phyloP scores from a whole-genome alignment of 1,140 invertebrate species.

The Orchestia grillus region DNA sequence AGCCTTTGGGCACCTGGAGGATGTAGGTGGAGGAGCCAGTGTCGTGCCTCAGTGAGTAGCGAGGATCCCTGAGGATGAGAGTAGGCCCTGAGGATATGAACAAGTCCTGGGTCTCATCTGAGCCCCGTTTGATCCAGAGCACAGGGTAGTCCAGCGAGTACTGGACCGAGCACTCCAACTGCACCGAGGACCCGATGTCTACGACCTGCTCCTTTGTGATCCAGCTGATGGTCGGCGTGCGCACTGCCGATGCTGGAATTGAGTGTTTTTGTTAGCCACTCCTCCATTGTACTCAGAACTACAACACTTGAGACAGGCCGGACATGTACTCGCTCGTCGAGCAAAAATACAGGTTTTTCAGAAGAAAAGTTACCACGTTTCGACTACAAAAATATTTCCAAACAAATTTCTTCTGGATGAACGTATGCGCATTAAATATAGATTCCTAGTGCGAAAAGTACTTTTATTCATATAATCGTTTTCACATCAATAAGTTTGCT shows the following conservation, averaged over 20 bases:
- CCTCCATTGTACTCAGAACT: background rate
- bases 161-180: conserved; percentile 89
- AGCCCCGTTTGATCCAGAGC: conserved; percentile 66
- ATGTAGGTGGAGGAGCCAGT: conserved; percentile 83
- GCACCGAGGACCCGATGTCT: conserved; percentile 89
- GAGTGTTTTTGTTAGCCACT: background rate
- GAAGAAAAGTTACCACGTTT: background rate
- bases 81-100: conserved; percentile 84
- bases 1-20: conserved; percentile 76
- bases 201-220: conserved; percentile 92
- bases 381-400: background rate
- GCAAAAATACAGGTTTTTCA: background rate
- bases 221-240: conserved; percentile 90
- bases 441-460: background rate
- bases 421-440: background rate
- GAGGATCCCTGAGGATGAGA: conserved; percentile 86
- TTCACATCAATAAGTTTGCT: no score
- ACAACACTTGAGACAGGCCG: background rate
- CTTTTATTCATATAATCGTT: no score
- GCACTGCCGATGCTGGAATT: conserved; percentile 77
- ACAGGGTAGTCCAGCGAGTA: conserved; percentile 80
- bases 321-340: background rate
- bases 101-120: conserved; percentile 70
- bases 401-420: background rate
- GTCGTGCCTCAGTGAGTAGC: conserved; percentile 88